A percentile compares a stretch with the other conserved stretches of the same genome.
Evolutionary conservation across 2,113 vertebrate species (phyloP).

Genomic region (Puma concolor): DNA sequence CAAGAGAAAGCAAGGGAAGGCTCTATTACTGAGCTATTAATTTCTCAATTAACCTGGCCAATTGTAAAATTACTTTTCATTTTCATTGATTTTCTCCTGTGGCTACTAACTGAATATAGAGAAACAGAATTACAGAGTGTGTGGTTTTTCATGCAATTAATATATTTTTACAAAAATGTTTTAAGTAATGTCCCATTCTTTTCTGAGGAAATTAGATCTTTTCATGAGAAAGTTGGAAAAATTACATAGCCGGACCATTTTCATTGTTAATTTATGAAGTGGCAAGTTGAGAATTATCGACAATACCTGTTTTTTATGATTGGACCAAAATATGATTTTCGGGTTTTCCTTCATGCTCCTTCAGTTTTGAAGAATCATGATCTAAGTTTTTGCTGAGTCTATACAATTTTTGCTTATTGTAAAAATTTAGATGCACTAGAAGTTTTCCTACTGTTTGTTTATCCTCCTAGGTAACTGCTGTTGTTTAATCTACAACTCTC

Average conservation of each 20-base stretch:
- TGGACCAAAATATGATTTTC: neutral
- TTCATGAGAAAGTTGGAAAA: neutral
- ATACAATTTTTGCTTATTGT: neutral
- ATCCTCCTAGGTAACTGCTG: neutral
- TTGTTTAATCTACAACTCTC: neutral
- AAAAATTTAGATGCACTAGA: neutral
- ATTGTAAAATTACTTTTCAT: slow-evolving; percentile 18
- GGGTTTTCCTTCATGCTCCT: neutral
- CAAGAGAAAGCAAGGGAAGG: neutral
- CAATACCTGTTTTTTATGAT: neutral
- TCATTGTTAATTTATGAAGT: neutral
- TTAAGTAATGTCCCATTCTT: neutral
- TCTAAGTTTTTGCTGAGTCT: neutral
- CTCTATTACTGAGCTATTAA: neutral
- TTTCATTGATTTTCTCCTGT: neutral
- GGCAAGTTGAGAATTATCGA: neutral
- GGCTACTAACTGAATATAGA: neutral
- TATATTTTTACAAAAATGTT: neutral
- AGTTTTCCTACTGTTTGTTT: neutral
- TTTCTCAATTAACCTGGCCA: neutral
- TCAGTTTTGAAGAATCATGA: neutral
- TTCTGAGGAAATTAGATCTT: neutral
- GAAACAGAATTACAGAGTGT: neutral
- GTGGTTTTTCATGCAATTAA: neutral
- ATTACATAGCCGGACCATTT: neutral